Base-by-base conservation (phyloP, 1,140 invertebrate genomes). In the Dinoponera quadriceps region DNA sequence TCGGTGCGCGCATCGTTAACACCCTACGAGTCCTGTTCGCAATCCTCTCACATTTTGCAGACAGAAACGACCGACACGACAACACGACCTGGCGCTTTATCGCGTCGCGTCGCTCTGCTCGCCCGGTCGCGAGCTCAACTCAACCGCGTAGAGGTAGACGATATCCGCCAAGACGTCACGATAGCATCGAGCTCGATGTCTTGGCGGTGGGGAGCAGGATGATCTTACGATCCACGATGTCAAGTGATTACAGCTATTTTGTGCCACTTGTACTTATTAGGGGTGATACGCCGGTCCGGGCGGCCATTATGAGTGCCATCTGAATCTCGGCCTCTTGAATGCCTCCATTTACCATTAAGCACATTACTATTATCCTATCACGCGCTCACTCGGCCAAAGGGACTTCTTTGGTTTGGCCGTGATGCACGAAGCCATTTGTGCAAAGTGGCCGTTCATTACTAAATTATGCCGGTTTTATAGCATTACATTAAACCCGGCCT, bases 301-400 rank as follows among this genome's bases (percentile, higher is more conserved):
- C 91, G 86, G 87, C 92, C 91, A 94, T 93, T 94, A 94, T 94
- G 92, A 94, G 91, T 94, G 92, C 90, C 91, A 94, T 93, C 92
- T 94, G 92, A 94, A 92, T 94, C 91, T 92, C 93, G 88, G 90
- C 82, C 91, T 93, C 92, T 93, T 94, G 92, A 94, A 94, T 94
- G 91, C 92, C 92, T 92, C 93, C 93, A 94, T 94, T 94, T 93
- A 94, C 93, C 93, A 94, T 94, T 94, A 94, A 93, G 93, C 93
- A 94, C 93, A 94, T 94, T 94, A 94, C 94, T 92, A 94, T 94
- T 94, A 94, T 94, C 94, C 94, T 94, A 94, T 94, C 93, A 94
- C 88, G 90, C 90, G 89, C 89, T 88, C 78, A 82, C 86, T 84
- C 88, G 84, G 86, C 90, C 86, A 91, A 91, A 92, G 92, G 92